Conservation (phyloP, 1,140 invertebrate species). For the Ceratoteleas bidentatus region DNA sequence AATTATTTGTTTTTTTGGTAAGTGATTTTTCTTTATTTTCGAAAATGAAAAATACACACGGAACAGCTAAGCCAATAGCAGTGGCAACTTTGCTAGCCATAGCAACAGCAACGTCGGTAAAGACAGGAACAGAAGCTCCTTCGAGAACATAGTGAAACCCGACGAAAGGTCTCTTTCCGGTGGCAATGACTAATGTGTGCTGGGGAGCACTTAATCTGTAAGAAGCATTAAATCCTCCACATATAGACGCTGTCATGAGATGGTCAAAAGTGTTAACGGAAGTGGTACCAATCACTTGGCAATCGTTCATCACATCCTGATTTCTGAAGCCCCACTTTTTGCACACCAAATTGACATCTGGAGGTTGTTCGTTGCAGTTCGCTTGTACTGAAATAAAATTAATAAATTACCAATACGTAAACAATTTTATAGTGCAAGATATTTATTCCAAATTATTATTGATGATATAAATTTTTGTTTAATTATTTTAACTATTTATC, state of each 20-base stretch:
- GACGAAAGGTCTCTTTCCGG: conserved; percentile 91
- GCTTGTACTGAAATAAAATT: conserved; percentile 85
- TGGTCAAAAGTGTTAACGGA: conserved; percentile 92
- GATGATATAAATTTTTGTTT: neutral
- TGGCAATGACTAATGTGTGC: conserved; percentile 88
- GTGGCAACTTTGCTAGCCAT: conserved; percentile 94
- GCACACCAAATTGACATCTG: conserved; percentile 84
- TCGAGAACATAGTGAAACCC: conserved; percentile 95
- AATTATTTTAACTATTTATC: no score
- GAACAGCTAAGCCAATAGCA: conserved; percentile 86
- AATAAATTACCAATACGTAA: neutral
- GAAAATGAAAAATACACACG: conserved; percentile 83
- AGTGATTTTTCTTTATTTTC: neutral
- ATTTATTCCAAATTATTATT: no score
- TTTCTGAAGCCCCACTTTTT: conserved; percentile 94
- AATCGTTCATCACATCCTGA: conserved; percentile 89
- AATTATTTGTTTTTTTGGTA: no score
- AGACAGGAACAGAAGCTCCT: conserved; percentile 87
- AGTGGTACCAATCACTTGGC: conserved; percentile 88
- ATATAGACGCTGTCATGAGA: conserved; percentile 89
- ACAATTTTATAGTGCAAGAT: no score
- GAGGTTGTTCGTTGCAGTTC: conserved; percentile 84
- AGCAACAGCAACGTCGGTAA: conserved; percentile 93
- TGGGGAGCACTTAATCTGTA: conserved; percentile 89
- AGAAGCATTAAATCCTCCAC: conserved; percentile 88